Evolutionary conservation across 2,888 invertebrate species (phyloP), one percentile per base, ranked within the genome.

Genomic region (Scelioninae gen. 1): DNA sequence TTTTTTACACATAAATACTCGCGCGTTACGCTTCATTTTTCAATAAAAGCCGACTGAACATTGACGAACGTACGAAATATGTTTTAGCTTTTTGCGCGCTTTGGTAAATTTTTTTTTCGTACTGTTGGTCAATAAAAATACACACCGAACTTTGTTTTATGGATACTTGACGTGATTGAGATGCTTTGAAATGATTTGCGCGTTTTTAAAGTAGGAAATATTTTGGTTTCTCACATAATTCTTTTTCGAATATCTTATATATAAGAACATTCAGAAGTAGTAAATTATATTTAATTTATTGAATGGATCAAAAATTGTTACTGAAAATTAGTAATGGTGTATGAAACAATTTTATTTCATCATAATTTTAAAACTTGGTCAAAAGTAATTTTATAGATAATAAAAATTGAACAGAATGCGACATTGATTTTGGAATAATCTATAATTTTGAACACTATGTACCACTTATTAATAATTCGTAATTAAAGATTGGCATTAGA

Each of bases 81-180:
- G 38, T 60, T 62, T 53, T 45, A 11, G 45, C 55, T 45, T 55
- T 74, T 74, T 63, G 38, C 23, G 38, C 71, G 60, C 15, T 71
- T 60, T 65, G 40, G 9, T 29, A 34, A 6, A 56, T 56, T 71
- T 60, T 49, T 68, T 32, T 71, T 16, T 32, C 31, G 31, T 58
- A 69, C 60, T 34, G 45, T n/a, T 53, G 63, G 43, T 55, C 62
- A 74, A 55, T 74, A 62, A 72, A 60, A 72, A 72, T 62, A 62
- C 31, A 53, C 53, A 49, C 29, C 71, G 31, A 72, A 72, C 71
- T 72, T 72, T 72, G 72, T 72, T 72, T 72, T 62, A 72, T 72
- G 62, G 53, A 53, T 53, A 72, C 72, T 72, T 72, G 72, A 72
- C 62, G 45, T 62, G 72, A 72, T 62, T 72, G 72, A 72, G 55